These are phyloP conservation scores for Nibea albiflora DNA, from an alignment of 2,113 vertebrate genomes.

Conservation along the genomic window DNA sequence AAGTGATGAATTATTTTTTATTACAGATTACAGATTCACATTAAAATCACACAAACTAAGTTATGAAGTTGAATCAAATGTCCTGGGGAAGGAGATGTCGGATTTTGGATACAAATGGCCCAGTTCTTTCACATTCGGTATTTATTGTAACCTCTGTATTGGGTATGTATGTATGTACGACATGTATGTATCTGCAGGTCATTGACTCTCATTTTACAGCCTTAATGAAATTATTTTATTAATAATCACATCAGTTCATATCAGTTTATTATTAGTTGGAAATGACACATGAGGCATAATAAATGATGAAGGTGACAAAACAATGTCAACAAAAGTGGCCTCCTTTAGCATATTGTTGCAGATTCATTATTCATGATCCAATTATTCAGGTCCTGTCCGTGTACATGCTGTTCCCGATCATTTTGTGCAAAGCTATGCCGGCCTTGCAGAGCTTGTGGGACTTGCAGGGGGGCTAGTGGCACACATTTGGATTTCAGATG, in stretches of 20 bases:
- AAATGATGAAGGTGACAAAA: neutral
- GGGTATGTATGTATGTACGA: neutral
- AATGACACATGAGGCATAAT: neutral
- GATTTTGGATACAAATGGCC: neutral
- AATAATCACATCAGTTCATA: neutral
- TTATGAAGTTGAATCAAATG: neutral
- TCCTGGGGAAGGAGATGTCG: neutral
- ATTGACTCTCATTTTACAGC: no score
- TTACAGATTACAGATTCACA: neutral
- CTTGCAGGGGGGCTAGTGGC: conserved; percentile 10
- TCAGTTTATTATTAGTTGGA: neutral
- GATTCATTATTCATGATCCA: neutral
- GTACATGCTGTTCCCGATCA: neutral
- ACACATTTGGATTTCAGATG: conserved; percentile 81
- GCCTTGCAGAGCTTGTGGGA: conserved; percentile 12
- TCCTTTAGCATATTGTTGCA: neutral
- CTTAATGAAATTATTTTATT: neutral
- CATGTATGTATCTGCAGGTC: neutral
- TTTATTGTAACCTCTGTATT: neutral
- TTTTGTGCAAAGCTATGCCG: conserved; percentile 28
- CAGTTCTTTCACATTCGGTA: neutral
- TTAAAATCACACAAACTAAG: neutral
- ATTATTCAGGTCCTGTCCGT: neutral
- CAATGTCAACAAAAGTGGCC: neutral
- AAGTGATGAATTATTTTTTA: neutral